Evolutionary conservation across 2,113 vertebrate genomes (phyloP).

Genomic region (Perca schrenkii): DNA sequence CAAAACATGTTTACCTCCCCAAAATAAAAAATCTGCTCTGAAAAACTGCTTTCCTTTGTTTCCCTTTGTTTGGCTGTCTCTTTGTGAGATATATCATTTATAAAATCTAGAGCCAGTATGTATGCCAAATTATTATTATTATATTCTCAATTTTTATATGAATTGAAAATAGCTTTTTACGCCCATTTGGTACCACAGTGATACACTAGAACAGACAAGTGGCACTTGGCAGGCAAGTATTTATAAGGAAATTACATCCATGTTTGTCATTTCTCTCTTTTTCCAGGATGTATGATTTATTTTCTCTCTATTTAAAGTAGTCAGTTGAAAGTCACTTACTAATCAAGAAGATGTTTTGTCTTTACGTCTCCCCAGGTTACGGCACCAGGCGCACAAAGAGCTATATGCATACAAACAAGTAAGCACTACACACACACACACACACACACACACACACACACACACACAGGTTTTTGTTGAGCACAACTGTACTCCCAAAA

Average conservation of each 20-base stretch:
- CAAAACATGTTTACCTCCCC: conserved; percentile 1
- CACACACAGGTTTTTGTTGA: conserved; percentile 11
- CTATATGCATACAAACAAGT: conserved; percentile 99
- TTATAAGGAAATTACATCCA: background rate
- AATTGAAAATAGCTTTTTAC: background rate
- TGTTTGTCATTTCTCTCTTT: conserved; percentile 32
- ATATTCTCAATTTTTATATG: background rate
- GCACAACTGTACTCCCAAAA: background rate
- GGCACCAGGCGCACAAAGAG: conserved; percentile 98
- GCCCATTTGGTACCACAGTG: background rate
- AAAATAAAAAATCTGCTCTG: background rate
- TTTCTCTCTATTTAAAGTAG: conserved; percentile 20
- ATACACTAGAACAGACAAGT: conserved; percentile 8
- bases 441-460: conserved; percentile 3
- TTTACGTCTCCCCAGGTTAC: conserved; percentile 88
- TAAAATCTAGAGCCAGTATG: background rate
- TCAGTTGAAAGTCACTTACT: conserved; percentile 22
- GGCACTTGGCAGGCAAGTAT: conserved; percentile 32
- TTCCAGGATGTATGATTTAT: conserved; percentile 57
- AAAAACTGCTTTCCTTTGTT: no score
- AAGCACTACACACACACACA: conserved; percentile 41
- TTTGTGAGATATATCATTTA: background rate
- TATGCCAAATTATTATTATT: background rate
- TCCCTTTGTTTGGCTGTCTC: conserved; percentile 9
- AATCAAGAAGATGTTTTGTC: conserved; percentile 68